Evolutionary conservation across 1,140 invertebrate genomes (phyloP).

Genomic region (Bombyx mori): ASM3026992v2 NC_085131.1:2004001-2004500

Average conservation of each 20-base stretch:
- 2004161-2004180: background rate
- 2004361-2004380: background rate
- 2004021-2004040: too few species aligned
- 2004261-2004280: too few species aligned
- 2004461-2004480: background rate
- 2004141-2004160: background rate
- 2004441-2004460: background rate
- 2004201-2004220: background rate
- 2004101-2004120: too few species aligned
- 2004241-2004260: too few species aligned
- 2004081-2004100: too few species aligned
- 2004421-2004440: background rate
- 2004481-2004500: background rate
- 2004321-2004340: background rate
- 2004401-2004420: background rate
- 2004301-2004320: constrained; percentile 1
- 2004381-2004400: background rate
- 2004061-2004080: too few species aligned
- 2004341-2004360: background rate
- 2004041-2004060: too few species aligned
- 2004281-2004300: background rate
- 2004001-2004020: too few species aligned
- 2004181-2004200: background rate
- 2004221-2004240: too few species aligned
- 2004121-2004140: background rate